Evolutionary conservation across 2,888 invertebrate species (phyloP), one percentile per base, ranked within the genome.

Genomic region (Trichacis sp.): DNA sequence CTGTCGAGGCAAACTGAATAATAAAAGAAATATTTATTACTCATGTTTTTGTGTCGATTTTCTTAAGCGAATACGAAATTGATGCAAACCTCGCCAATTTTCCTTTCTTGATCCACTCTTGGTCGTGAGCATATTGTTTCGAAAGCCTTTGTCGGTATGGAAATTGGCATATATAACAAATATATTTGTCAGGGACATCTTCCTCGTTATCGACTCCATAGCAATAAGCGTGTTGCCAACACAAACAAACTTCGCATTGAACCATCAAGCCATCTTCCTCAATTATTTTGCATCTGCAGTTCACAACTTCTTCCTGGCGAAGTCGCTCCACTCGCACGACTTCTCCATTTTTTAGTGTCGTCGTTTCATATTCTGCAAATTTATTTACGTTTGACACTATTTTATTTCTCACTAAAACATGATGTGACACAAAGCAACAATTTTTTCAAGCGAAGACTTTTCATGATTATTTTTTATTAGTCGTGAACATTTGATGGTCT

Each of bases 241-340:
- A 96, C 60, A 96, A 87, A 77, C 97, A 97, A 56, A 96, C 88
- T 80, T 97, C 97, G 84, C 97, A 97, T 88, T 97, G 93, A 78
- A 98, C 95, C 97, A 98, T 98, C 4, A 98, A 88, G 0, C 97
- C 97, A 82, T 97, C 96, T 83, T 97, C 97, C 83, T 97, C 97
- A 67, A 91, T 91, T 78, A 89, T 87, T 14, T 93, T 93, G 85
- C 97, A 98, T 54, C 93, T 91, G 83, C 98, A 98, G 85, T 95
- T 95, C 69, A 96, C 95, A 59, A 95, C 93, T 86, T 95, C 95
- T 79, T 94, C 94, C 59, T 92, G 90, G 49, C 91, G 89, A 88
- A 94, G 91, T 73, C 91, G 89, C 50, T 93, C 93, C 73, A 93
- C 89, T 84, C 93, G 93, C 55, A 93, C 90, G 12, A 92, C 86